Evolutionary conservation across 2,113 vertebrate species (phyloP).

Genomic region (Solea senegalensis): DNA sequence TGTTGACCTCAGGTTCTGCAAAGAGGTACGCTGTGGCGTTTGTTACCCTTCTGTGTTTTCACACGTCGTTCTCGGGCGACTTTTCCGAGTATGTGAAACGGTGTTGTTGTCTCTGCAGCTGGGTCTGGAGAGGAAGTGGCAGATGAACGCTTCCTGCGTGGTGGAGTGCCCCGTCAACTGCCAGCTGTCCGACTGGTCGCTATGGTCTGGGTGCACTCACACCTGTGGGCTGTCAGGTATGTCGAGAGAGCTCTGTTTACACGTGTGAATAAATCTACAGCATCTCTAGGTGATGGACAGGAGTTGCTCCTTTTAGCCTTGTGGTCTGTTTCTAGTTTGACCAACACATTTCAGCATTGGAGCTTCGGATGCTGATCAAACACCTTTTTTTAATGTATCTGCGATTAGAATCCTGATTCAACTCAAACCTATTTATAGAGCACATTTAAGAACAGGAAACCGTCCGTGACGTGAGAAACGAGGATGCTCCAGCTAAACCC

Average conservation of each 20-base stretch:
- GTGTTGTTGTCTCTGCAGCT: slow-evolving; percentile 78
- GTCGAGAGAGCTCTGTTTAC: slow-evolving; percentile 28
- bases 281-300: too few species aligned
- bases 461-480: slow-evolving; percentile 41
- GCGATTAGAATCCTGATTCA: too few species aligned
- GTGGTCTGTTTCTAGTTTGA: too few species aligned
- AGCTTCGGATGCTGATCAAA: too few species aligned
- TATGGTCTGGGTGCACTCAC: slow-evolving; percentile 93
- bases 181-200: slow-evolving; percentile 95
- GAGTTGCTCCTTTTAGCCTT: too few species aligned
- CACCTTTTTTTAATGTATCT: too few species aligned
- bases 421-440: too few species aligned
- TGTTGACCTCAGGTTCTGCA: slow-evolving; percentile 92
- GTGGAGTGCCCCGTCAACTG: slow-evolving; percentile 98
- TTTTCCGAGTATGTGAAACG: background rate
- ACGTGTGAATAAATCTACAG: too few species aligned
- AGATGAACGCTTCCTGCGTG: slow-evolving; percentile 92
- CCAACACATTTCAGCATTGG: too few species aligned
- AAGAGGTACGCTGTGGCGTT: slow-evolving; percentile 82
- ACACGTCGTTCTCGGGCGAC: background rate
- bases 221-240: slow-evolving; percentile 94
- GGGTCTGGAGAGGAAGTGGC: slow-evolving; percentile 92
- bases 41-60: too few species aligned
- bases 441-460: slow-evolving; percentile 13
- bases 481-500: slow-evolving; percentile 16